These are phyloP conservation scores for Crypturellus tataupa DNA, from an alignment of 2,797 vertebrate genomes.

Conservation along the genomic window DNA sequence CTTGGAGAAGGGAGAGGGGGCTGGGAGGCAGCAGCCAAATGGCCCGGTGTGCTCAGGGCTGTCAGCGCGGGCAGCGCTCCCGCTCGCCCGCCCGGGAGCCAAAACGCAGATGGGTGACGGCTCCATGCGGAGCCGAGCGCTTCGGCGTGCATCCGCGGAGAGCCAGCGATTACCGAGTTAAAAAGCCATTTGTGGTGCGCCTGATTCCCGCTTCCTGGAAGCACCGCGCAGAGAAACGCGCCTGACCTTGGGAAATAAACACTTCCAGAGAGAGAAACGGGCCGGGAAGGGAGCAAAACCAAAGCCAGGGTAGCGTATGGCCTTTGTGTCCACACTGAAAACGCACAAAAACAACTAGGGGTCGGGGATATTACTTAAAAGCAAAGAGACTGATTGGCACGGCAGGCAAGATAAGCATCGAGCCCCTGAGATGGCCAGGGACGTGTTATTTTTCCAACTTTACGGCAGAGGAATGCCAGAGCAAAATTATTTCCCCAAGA, in stretches of 20 bases:
- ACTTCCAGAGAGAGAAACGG: not conserved
- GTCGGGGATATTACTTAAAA: slow-evolving; percentile 59
- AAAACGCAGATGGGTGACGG: slow-evolving; percentile 13
- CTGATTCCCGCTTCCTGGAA: slow-evolving; percentile 6
- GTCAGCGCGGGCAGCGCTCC: not conserved
- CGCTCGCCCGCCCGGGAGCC: slow-evolving; percentile 7
- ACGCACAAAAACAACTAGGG: slow-evolving; percentile 67
- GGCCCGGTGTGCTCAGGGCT: not conserved
- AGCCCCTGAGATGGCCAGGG: slow-evolving; percentile 7
- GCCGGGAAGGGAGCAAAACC: not conserved
- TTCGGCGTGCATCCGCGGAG: not conserved
- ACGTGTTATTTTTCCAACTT: slow-evolving; percentile 18
- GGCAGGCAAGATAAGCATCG: slow-evolving; percentile 45
- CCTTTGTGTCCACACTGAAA: slow-evolving; percentile 54
- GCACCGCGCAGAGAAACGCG: not conserved
- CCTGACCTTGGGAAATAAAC: not conserved
- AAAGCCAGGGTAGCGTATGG: not conserved
- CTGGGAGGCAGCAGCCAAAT: not conserved
- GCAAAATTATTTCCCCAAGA: slow-evolving; percentile 61
- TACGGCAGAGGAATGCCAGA: slow-evolving; percentile 41
- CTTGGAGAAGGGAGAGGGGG: not conserved
- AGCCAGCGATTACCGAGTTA: slow-evolving; percentile 5
- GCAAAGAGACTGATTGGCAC: slow-evolving; percentile 48
- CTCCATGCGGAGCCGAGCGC: not conserved
- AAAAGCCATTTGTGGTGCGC: not conserved